Evolutionary conservation across 2,113 vertebrate genomes (phyloP), one percentile per base, ranked within the genome.

Genomic region (Collichthys lucidus): DNA sequence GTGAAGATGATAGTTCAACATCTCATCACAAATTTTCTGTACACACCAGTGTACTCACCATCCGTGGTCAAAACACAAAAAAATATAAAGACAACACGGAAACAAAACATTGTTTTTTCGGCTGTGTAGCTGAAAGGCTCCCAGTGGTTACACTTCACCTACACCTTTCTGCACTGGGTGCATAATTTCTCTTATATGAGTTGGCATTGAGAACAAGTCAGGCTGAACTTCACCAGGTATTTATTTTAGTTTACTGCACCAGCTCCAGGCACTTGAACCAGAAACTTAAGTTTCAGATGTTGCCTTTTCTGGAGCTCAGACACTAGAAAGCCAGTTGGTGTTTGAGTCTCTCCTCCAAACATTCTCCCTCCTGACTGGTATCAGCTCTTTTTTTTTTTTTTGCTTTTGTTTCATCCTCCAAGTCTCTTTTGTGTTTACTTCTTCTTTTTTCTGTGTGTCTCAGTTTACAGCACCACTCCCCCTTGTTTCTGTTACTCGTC

Each of bases 391-490:
- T 5, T 40, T 35, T 73, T 80, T 73, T 80, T 66, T 76, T 56
- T 69, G 31, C 70, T 70, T 49, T 63, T 16, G 40, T 79, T 86
- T 82, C 55, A 85, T 86, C 57, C 62, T 75, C 50, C 19, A 35
- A 73, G 57, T 40, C 57, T 85, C 66, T 80, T 66, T 75, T 66
- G 64, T 77, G 68, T 84, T 83, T 14, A 5, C 2, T 47, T 60
- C 40, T 62, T 59, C 35, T 40, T 40, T 47, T 50, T 24, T 24
- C 26, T 20, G 11, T 59, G 47, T 56, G 55, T 71, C 50, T 74
- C 22, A 2, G 65, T 82, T 75, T 82, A 56, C 55, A 84, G 56
- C 60, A 46, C 14, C 6, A 6, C 60, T 88, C 46, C 31, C 26
- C 67, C 77, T 74, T 75, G 40, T 71, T 78, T 68, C 26, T 82